Conservation (phyloP, 2,113 vertebrate genomes). For the Zosterops pallidus region DNA sequence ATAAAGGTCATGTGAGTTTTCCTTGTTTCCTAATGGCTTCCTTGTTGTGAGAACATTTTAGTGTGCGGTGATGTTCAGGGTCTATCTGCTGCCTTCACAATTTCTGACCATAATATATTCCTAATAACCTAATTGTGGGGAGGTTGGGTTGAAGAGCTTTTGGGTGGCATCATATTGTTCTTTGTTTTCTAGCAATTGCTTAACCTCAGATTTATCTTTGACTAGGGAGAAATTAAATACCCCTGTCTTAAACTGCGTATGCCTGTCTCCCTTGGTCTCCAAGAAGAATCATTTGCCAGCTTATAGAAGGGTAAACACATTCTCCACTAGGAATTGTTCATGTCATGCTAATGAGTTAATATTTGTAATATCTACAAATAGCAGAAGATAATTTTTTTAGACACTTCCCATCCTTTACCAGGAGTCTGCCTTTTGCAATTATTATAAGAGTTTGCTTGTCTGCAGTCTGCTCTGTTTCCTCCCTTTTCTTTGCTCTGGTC, state of each 20-base stretch:
- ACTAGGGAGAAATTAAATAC: background rate
- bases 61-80: background rate
- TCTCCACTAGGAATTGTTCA: background rate
- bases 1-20: background rate
- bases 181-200: background rate
- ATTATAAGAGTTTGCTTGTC: background rate
- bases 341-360: background rate
- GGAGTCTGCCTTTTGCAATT: background rate
- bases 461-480: background rate
- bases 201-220: background rate
- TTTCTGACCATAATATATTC: background rate
- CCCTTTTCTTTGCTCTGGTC: background rate
- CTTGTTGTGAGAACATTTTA: background rate
- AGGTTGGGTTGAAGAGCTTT: background rate
- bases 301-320: background rate
- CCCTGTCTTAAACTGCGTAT: background rate
- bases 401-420: rapidly evolving
- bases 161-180: background rate
- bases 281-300: background rate
- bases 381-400: background rate
- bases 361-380: background rate
- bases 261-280: background rate
- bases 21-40: background rate
- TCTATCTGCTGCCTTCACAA: background rate
- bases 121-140: background rate